Evolutionary conservation across 2,113 vertebrate species (phyloP).

Genomic region (Agelaius phoeniceus): DNA sequence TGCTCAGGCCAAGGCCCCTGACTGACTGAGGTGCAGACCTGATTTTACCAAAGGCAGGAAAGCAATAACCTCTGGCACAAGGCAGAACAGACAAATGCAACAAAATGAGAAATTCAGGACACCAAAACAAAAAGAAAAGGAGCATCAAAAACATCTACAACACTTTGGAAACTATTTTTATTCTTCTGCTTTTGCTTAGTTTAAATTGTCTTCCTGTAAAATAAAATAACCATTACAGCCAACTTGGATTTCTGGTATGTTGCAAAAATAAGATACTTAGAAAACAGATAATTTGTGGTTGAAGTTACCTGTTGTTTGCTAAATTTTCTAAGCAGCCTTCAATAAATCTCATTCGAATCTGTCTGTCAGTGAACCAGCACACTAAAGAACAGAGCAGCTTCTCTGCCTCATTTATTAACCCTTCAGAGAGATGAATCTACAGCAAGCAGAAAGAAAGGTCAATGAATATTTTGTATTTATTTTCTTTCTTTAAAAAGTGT

Average conservation of each 20-base stretch:
- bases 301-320: constrained; percentile 91
- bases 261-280: not conserved
- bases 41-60: not conserved
- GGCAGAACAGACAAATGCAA: not conserved
- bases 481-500: not conserved
- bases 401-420: constrained; percentile 97
- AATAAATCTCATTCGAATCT: constrained; percentile 99
- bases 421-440: constrained; percentile 97
- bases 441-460: constrained; percentile 53
- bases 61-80: not conserved
- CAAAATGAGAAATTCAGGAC: not conserved
- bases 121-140: not conserved
- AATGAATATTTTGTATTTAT: constrained; percentile 20
- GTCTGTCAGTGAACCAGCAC: constrained; percentile 98
- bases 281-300: not conserved
- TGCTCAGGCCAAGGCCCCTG: not conserved
- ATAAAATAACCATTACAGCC: not conserved
- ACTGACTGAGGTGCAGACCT: not conserved
- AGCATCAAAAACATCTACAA: not conserved
- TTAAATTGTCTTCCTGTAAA: not conserved
- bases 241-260: not conserved
- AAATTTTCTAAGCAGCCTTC: constrained; percentile 99
- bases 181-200: not conserved
- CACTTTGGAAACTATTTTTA: not conserved
- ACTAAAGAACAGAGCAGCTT: constrained; percentile 98